Percentiles rank a stretch among this genome's conserved stretches.
phyloP scores from a whole-genome alignment of 2,797 vertebrate species.

The Sebastes hopkinsi region DNA sequence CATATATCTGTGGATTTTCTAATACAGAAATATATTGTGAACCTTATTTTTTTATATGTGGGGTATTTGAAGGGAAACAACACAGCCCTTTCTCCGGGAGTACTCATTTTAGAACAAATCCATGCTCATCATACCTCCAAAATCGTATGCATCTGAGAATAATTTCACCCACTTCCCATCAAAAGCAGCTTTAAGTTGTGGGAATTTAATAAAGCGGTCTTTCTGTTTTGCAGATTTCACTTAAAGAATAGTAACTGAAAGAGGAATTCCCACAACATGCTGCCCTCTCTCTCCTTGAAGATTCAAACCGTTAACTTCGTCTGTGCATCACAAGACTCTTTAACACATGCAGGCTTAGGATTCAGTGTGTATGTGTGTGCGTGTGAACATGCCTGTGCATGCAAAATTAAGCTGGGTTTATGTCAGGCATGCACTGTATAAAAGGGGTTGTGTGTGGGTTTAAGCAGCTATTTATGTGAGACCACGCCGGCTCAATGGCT shows the following conservation, averaged over 20 bases:
- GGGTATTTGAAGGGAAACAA: neutral
- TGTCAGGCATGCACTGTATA: constrained; percentile 35
- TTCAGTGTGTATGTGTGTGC: constrained; percentile 2
- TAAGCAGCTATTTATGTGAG: constrained; percentile 53
- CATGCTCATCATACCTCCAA: neutral
- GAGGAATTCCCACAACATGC: neutral
- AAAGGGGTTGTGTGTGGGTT: constrained; percentile 54
- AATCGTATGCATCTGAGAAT: neutral
- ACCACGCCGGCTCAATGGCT: constrained; percentile 65
- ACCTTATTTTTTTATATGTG: too few relatives aligned
- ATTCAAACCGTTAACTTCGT: neutral
- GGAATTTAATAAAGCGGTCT: neutral
- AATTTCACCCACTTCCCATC: neutral
- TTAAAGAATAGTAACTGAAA: neutral
- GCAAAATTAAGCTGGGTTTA: constrained; percentile 26
- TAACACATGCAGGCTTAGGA: neutral
- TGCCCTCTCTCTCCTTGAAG: neutral
- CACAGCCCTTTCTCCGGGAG: neutral
- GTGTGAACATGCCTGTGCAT: neutral
- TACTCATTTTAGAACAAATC: neutral
- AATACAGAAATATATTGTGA: too few relatives aligned
- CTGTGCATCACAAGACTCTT: constrained; percentile 10
- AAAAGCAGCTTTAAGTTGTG: neutral
- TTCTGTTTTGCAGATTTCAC: neutral
- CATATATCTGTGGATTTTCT: too few relatives aligned